Conservation (phyloP, 2,113 vertebrate genomes). For the Halcyon senegalensis region DNA sequence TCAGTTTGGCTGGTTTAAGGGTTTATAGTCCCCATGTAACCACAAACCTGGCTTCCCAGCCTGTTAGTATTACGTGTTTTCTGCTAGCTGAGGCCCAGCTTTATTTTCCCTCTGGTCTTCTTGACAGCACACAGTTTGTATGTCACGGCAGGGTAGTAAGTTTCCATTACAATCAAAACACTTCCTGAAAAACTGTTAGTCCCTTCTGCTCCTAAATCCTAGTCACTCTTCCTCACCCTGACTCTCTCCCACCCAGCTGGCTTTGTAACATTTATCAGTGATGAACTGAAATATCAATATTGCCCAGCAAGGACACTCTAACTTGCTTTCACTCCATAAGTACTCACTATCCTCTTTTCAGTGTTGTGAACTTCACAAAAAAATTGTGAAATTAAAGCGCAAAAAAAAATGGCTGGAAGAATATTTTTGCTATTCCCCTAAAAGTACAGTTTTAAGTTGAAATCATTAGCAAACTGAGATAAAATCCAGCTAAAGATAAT, state of each 20-base stretch:
- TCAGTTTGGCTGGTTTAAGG: not conserved
- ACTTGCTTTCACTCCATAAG: not conserved
- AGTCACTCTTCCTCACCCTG: not conserved
- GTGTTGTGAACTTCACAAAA: not conserved
- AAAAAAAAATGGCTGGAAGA: not conserved
- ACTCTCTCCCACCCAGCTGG: not conserved
- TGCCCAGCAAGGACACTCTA: not conserved
- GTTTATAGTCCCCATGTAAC: not conserved
- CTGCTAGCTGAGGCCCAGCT: not conserved
- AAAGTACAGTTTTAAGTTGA: not conserved
- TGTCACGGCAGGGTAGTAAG: not conserved
- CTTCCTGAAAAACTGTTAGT: not conserved
- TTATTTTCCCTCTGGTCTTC: not conserved
- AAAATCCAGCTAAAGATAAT: not conserved
- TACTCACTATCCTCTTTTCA: not conserved
- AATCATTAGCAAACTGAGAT: not conserved
- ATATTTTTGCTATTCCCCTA: not conserved
- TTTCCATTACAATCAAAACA: conserved; percentile 1
- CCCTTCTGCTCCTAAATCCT: not conserved
- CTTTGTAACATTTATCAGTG: not conserved
- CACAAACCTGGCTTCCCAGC: not conserved
- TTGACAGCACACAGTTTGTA: not conserved
- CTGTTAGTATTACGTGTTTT: not conserved
- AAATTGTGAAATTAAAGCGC: not conserved
- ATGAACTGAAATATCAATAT: not conserved